Base-by-base conservation (phyloP, 2,797 vertebrate species). In the Prionace glauca region DNA sequence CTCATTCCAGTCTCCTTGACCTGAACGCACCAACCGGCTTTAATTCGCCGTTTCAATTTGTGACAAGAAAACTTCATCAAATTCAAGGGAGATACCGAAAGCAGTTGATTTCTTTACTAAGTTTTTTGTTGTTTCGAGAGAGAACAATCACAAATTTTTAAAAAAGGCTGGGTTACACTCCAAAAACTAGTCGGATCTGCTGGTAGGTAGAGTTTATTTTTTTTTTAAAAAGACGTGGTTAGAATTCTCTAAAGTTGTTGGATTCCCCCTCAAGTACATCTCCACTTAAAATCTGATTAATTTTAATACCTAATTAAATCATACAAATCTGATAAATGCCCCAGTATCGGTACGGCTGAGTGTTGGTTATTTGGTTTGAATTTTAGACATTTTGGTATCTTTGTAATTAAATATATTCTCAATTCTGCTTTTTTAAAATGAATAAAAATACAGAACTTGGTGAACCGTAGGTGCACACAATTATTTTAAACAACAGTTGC, bases 401-500 rank as follows among this genome's bases (percentile, higher is more conserved):
- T 62, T 91, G 60, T 32, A 65, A 32, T n/a, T 60, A 91, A 56
- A 65, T 18, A 65, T 91, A 60, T 32, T 36, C 60, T n/a, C 65
- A 24, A 41, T 92, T 24, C 69, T 62, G 62, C 62, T 65, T 65
- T 65, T 65, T 65, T 65, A 14, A 65, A 16, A 56, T 32, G 45
- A 95, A 77, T 77, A n/a, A 77, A 95, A 60, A 74, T 29, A 72
- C 92, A 95, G 14, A 95, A 95, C 93, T 95, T 77, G 41, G 90
- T 92, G 71, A 95, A 50, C 50, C 45, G 45, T 22, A 16, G 41
- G 14, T 60, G 50, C 41, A 95, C 45, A 74, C 69, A 77, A 77
- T 69, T 41, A 77, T 95, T 50, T 72, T 77, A 77, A 95, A 95
- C 60, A 95, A 95, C 93, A 95, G 56, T 32, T 95, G 93, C 93